A percentile compares a stretch with the other conserved stretches of the same genome.
These are phyloP conservation scores for Ellobium chinense DNA, from an alignment of 2,888 invertebrate genomes.

Conservation along the genomic window DNA sequence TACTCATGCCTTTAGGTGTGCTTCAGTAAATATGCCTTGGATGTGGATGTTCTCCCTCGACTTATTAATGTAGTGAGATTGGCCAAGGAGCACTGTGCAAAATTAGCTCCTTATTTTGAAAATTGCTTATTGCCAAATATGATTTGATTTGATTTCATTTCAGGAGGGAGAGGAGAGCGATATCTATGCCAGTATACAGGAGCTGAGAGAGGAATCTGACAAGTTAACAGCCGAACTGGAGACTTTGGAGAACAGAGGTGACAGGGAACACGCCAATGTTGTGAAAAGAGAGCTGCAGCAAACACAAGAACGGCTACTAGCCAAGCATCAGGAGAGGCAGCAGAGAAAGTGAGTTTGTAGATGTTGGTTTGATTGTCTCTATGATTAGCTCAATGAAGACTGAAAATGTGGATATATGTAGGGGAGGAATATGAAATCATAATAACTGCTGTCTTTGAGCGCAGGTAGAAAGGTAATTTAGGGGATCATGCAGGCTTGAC, in stretches of 20 bases:
- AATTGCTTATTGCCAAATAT: too few species aligned
- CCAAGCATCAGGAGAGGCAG: constrained; percentile 72
- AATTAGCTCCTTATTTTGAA: too few species aligned
- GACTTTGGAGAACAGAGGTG: constrained; percentile 62
- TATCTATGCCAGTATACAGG: constrained; percentile 76
- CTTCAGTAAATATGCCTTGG: too few species aligned
- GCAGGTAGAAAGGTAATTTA: too few species aligned
- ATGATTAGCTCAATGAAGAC: neutral
- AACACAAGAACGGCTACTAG: constrained; percentile 67
- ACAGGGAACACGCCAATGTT: constrained; percentile 54
- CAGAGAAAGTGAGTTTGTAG: constrained; percentile 67
- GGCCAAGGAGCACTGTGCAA: too few species aligned
- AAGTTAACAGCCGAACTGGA: constrained; percentile 68
- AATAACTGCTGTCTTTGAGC: neutral
- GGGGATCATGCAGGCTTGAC: too few species aligned
- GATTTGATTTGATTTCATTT: neutral
- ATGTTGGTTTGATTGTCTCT: neutral
- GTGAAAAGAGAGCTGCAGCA: constrained; percentile 59
- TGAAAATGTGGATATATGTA: too few species aligned
- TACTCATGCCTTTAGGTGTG: too few species aligned
- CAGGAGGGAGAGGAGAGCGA: constrained; percentile 75
- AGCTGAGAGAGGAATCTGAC: constrained; percentile 72
- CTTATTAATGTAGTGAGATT: too few species aligned
- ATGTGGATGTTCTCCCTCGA: too few species aligned
- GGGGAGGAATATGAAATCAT: neutral